These are phyloP conservation scores for Plestiodon gilberti DNA, from an alignment of 2,113 vertebrate genomes.

Conservation along the genomic window DNA sequence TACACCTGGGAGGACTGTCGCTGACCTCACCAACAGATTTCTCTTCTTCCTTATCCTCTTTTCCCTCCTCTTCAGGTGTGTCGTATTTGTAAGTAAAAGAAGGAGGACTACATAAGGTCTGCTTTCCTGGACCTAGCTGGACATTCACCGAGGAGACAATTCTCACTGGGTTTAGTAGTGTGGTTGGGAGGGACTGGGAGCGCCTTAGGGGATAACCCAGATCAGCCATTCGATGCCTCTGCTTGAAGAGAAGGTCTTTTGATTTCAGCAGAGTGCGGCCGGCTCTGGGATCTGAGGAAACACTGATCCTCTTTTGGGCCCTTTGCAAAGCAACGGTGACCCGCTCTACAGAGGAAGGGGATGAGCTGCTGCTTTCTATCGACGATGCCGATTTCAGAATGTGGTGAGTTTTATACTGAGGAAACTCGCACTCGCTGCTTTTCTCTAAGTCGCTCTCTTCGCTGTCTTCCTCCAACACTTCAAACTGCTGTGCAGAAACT, in stretches of 20 bases:
- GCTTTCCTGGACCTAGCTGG: slow-evolving; percentile 82
- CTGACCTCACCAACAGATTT: slow-evolving; percentile 35
- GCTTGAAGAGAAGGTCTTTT: slow-evolving; percentile 75
- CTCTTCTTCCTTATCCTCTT: background rate
- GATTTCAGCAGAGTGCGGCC: slow-evolving; percentile 73
- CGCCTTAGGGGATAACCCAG: slow-evolving; percentile 81
- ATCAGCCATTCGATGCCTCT: slow-evolving; percentile 67
- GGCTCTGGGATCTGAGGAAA: slow-evolving; percentile 53
- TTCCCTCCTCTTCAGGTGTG: slow-evolving; percentile 61
- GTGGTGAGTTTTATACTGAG: slow-evolving; percentile 81
- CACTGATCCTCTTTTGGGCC: slow-evolving; percentile 76
- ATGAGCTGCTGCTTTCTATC: slow-evolving; percentile 44
- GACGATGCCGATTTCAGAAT: slow-evolving; percentile 72
- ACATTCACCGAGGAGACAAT: slow-evolving; percentile 93
- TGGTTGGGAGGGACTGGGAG: slow-evolving; percentile 89
- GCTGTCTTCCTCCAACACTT: slow-evolving; percentile 58
- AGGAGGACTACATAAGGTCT: slow-evolving; percentile 81
- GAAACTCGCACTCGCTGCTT: slow-evolving; percentile 70
- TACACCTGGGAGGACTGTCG: slow-evolving; percentile 58
- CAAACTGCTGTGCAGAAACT: slow-evolving; percentile 4
- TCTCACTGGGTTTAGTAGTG: slow-evolving; percentile 81
- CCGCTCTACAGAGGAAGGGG: slow-evolving; percentile 58
- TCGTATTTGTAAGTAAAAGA: slow-evolving; percentile 87
- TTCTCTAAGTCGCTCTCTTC: slow-evolving; percentile 62
- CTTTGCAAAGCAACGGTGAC: slow-evolving; percentile 80